Base-by-base conservation (phyloP, 2,888 invertebrate species). In the Pandemis heparana region DNA sequence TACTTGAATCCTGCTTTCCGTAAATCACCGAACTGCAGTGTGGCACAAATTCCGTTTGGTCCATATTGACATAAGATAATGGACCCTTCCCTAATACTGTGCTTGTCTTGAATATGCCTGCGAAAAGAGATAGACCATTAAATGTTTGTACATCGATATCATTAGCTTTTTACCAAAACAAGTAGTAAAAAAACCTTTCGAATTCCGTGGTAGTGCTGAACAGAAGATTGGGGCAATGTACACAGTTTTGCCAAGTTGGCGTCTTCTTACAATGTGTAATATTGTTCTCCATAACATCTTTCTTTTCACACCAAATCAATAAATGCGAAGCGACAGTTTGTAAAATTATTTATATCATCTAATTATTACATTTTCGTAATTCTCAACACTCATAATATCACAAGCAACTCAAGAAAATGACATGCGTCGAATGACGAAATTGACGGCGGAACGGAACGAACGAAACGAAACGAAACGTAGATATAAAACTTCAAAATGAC, bases 1-100 rank as follows among this genome's bases (percentile, higher is more conserved):
- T 97, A 96, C 90, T 97, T 96, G 88, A 98, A 98, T 85, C 98
- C 98, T 74, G 96, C 96, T 90, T 97, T 98, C 77, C 97, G 97
- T 75, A 98, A 97, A 80, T 98, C 98, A 87, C 98, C 98, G 83
- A 98, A 95, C n/a, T 98, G 98, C 78, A 98, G 92, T 72, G 97
- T 97, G 66, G 96, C 96, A 88, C 98, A 98, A 62, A 98, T 97
- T 70, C 96, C 96, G 91, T 98, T 98, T 84, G 96, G 96, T 59
- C 98, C 98, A 95, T 98, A 98, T 82, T 97, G 97, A 86, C 98
- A 98, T 14, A 98, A 96, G 86, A 96, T 97, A 18, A 98, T 97
- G 41, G 98, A 97, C 71, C 98, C 98, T 91, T 98, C 98, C 82
- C 96, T 96, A 32, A 97, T 96, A 86, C 97, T 97, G 85, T 98